Base-by-base conservation (phyloP, 2,113 vertebrate genomes). In the Etheostoma cragini region DNA sequence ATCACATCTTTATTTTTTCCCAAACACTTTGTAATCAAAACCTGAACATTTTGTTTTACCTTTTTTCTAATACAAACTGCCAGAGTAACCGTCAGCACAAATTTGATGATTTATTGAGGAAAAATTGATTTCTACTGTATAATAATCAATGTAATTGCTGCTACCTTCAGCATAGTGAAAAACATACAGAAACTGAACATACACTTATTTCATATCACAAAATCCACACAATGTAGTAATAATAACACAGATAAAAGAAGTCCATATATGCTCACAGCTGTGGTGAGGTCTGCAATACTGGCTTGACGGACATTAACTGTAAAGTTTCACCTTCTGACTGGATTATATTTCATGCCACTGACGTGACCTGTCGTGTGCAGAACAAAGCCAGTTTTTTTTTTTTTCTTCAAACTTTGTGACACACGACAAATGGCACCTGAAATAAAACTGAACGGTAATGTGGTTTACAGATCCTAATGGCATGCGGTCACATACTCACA, bases 181-280 rank as follows among this genome's bases (percentile, higher is more conserved):
- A 93, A 95, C 88, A 88, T 87, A 94, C 91, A 93, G 80, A 91
- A 93, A 92, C 88, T 83, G 50, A 93, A 93, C 91, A 64, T 80
- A 91, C 89, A 93, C 81, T 67, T 88, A 89, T 86, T 92, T 92
- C 87, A 90, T 91, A 90, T 93, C 94, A 94, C 93, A 91, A 94
- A 91, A 86, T 92, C 88, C 90, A 93, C 92, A 89, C 64, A 90
- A 89, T 89, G 88, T 89, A 88, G 84, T 91, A 88, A 91, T 88
- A 92, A 91, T 88, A 92, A 91, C 90, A 93, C 91, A 71, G 89
- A 92, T 88, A 91, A 89, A 88, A 92, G 47, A 90, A 89, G 91
- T 94, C 87, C 81, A 90, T 93, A 86, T 78, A 80, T 52, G 86
- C 84, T 89, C 88, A 79, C 87, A 11, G 30, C 91, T 61, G 69